phyloP scores from a whole-genome alignment of 2,888 invertebrate species.

The Heteromyza rotundicornis region DNA sequence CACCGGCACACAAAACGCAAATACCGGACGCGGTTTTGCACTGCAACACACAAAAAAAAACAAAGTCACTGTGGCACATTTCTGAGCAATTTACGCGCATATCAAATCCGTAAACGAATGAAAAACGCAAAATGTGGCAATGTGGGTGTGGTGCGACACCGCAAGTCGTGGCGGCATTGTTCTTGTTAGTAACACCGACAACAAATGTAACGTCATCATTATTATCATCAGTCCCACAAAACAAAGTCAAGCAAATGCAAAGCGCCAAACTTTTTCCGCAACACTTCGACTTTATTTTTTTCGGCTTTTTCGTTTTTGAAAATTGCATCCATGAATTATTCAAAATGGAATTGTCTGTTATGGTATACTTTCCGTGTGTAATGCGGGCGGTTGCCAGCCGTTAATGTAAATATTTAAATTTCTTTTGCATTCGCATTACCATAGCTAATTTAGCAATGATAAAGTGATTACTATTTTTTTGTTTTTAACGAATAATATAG shows the following conservation, averaged over 20 bases:
- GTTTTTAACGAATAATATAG: no score
- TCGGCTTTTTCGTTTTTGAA: slow-evolving; percentile 48
- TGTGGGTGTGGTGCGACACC: no score
- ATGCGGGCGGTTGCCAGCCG: slow-evolving; percentile 44
- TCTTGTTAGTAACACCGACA: no score
- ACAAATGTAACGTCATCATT: slow-evolving; percentile 12
- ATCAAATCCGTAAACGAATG: not conserved
- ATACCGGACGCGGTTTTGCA: not conserved
- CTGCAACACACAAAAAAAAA: not conserved
- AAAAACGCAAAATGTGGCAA: slow-evolving; percentile 4
- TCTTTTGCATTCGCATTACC: no score
- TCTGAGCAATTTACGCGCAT: slow-evolving; percentile 5
- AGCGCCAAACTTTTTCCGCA: not conserved
- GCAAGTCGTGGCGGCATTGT: no score
- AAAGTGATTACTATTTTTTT: no score
- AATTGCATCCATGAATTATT: slow-evolving; percentile 58
- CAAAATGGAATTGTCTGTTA: slow-evolving; percentile 40
- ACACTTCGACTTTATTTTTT: not conserved
- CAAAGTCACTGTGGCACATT: not conserved
- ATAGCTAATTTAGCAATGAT: no score
- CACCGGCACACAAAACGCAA: not conserved
- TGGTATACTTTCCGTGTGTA: slow-evolving; percentile 26
- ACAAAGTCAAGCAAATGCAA: not conserved
- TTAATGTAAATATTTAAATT: slow-evolving; percentile 54
- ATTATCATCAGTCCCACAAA: slow-evolving; percentile 1